Evolutionary conservation across 2,113 vertebrate species (phyloP).

Genomic region (Atractosteus spatula): DNA sequence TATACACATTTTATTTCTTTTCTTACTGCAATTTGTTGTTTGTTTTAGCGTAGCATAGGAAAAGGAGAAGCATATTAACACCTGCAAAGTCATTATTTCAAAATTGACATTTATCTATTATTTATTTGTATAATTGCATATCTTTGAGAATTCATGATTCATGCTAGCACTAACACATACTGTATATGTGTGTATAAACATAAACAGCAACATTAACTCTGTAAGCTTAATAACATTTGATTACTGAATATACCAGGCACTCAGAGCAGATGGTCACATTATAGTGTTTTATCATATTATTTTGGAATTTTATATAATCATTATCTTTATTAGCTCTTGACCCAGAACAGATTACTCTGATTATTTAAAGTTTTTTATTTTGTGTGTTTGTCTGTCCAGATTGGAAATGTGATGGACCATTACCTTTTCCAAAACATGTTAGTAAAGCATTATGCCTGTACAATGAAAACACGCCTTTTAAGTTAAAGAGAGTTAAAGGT

Average conservation of each 20-base stretch:
- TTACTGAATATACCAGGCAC: neutral
- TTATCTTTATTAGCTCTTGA: constrained; percentile 23
- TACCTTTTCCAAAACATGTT: constrained; percentile 38
- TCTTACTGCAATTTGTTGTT: too few species aligned
- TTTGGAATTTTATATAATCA: constrained; percentile 11
- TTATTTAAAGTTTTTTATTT: constrained; percentile 22
- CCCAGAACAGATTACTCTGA: constrained; percentile 25
- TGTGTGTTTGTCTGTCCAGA: constrained; percentile 16
- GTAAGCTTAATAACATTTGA: neutral
- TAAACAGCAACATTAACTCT: too few species aligned
- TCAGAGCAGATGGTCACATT: neutral
- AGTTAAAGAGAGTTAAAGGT: neutral
- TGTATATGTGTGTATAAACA: too few species aligned
- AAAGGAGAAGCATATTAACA: too few species aligned
- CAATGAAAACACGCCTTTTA: neutral
- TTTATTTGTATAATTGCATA: too few species aligned
- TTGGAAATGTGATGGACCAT: constrained; percentile 22
- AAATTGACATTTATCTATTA: too few species aligned
- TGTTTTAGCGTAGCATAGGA: too few species aligned
- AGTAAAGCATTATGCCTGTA: constrained; percentile 1
- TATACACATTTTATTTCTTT: too few species aligned
- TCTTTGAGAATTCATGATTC: too few species aligned
- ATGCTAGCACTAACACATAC: too few species aligned
- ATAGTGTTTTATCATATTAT: neutral
- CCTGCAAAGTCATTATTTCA: too few species aligned